Base-by-base conservation (phyloP, 1,140 invertebrate genomes). In the Cylas formicarius region DNA sequence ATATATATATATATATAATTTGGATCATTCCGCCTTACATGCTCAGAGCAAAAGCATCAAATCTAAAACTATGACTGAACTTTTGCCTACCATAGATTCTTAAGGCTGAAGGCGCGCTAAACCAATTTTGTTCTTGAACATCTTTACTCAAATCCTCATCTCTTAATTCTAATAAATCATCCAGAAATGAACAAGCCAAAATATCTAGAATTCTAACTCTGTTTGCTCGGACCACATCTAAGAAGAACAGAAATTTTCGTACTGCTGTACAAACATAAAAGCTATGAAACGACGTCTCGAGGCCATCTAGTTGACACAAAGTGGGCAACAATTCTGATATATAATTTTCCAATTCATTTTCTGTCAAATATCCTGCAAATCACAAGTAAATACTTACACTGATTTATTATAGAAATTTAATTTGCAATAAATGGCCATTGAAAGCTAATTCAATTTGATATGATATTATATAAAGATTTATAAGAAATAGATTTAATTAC, bases 231-330 rank as follows among this genome's bases (percentile, higher is more conserved):
- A 93, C 63, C 0, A 87, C 87, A 70, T 97, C 93, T 2, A 97
- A 67, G 59, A 96, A 97, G 66, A 97, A 97, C 50, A 96, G 80
- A 65, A 97, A 96, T 61, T 95, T 96, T 49, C 92, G 75, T 0
- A 92, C 90, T 13, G 90, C 91, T 7, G 92, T 95, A 65, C 92
- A 97, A 1, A 95, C 83, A 64, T 97, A 98, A 72, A 98, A 97
- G 8, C 84, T 90, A 58, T 93, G 88, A 66, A 97, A 97, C 0
- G 90, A 91, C 35, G 88, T 86, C 64, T 95, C 89, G 20, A 97
- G 66, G 0, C 87, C 86, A 62, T 93, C 84, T 1, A 97, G 67
- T 52, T 93, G 89, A 2, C 86, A 81, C 38, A 97, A 62, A 8
- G 90, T 92, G 2, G 91, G 92, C 50, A 96, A 88, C 27, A 97